phyloP scores from a whole-genome alignment of 2,888 invertebrate species.

The Cataglyphis rosenhaueri region DNA sequence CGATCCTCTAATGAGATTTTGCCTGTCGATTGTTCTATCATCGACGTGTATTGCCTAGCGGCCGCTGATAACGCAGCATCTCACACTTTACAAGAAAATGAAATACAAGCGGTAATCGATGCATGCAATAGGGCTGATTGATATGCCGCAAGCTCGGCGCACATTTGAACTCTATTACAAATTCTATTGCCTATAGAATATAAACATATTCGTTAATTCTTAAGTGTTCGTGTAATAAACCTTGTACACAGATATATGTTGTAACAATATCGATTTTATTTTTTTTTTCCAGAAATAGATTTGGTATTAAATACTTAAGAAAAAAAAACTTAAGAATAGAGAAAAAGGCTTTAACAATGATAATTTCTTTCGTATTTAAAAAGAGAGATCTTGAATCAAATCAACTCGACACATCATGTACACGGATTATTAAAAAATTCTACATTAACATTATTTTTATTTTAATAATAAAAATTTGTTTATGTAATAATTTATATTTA shows the following conservation, averaged over 20 bases:
- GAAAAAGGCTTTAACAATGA: background rate
- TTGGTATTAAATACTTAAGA: background rate
- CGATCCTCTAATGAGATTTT: constrained; percentile 38
- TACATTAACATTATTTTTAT: too few species aligned
- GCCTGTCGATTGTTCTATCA: constrained; percentile 37
- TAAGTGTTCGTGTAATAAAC: background rate
- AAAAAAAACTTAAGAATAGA: background rate
- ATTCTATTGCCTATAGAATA: background rate
- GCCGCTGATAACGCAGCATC: background rate
- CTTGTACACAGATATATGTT: background rate
- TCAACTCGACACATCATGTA: background rate
- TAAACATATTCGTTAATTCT: background rate
- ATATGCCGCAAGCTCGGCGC: background rate
- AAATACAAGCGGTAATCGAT: background rate
- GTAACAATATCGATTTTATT: background rate
- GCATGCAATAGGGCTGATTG: background rate
- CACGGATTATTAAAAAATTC: too few species aligned
- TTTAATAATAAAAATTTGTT: too few species aligned
- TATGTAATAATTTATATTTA: too few species aligned
- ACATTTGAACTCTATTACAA: constrained; percentile 3
- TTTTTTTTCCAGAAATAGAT: background rate
- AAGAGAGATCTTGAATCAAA: background rate
- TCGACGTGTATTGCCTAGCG: background rate
- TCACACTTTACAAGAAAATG: background rate
- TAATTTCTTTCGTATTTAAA: background rate